Percentiles rank a stretch among this genome's conserved stretches.
Evolutionary conservation across 2,888 invertebrate species (phyloP).

Genomic region (Phortica magna): DNA sequence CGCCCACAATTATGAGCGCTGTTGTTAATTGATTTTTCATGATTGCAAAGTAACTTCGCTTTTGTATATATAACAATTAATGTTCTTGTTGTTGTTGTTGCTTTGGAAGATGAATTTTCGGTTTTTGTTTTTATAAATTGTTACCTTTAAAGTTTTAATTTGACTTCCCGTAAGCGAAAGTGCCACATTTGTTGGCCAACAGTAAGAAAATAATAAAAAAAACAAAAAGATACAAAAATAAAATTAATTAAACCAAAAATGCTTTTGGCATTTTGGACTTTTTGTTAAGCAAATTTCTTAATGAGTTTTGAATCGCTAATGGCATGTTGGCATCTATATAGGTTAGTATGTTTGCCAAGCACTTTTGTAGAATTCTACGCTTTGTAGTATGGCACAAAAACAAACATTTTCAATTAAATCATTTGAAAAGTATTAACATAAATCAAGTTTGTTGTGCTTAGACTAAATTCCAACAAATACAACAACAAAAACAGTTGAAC

Average conservation of each 20-base stretch:
- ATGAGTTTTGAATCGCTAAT: constrained; percentile 63
- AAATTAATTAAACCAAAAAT: constrained; percentile 21
- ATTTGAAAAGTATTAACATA: too few species aligned
- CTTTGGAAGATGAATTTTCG: not conserved
- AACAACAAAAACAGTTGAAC: too few species aligned
- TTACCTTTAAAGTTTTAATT: constrained; percentile 66
- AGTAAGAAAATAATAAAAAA: not conserved
- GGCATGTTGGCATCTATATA: constrained; percentile 35
- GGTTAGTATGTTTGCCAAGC: constrained; percentile 52
- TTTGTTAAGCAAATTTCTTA: constrained; percentile 45
- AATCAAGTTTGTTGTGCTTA: too few species aligned
- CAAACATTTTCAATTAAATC: constrained; percentile 36
- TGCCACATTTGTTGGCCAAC: constrained; percentile 37
- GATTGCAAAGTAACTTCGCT: not conserved
- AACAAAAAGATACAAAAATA: not conserved
- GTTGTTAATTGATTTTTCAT: constrained; percentile 63
- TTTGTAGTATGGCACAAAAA: constrained; percentile 38
- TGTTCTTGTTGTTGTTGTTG: not conserved
- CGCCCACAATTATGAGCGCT: not conserved
- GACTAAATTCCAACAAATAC: too few species aligned
- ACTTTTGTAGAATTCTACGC: not conserved
- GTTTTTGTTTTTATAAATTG: not conserved
- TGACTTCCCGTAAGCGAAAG: constrained; percentile 61
- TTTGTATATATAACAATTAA: not conserved
- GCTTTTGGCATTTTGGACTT: not conserved